Conservation (phyloP, 2,797 vertebrate species). For the Sandelia bainsii region DNA sequence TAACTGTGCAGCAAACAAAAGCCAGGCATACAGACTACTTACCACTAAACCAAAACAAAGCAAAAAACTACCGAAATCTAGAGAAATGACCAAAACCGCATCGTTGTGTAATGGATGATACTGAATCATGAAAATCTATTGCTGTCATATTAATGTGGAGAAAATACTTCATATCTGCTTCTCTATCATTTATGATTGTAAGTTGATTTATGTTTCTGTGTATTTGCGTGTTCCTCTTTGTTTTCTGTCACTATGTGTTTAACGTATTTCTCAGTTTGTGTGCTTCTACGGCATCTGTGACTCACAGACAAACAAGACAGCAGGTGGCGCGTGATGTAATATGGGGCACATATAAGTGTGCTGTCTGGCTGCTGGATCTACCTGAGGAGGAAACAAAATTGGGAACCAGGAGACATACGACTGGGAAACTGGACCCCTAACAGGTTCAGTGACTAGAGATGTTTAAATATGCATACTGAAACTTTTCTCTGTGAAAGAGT, state of each 20-base stretch:
- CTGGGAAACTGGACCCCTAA: neutral
- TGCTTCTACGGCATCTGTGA: slow-evolving; percentile 61
- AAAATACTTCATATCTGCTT: too few species aligned
- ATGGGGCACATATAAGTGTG: slow-evolving; percentile 88
- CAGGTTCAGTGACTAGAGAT: slow-evolving; percentile 20
- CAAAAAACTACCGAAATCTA: too few species aligned
- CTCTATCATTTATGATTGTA: neutral
- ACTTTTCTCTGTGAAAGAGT: slow-evolving; percentile 8
- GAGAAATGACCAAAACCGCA: too few species aligned
- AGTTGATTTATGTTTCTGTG: slow-evolving; percentile 9
- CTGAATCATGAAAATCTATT: too few species aligned
- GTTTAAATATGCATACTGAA: slow-evolving; percentile 43
- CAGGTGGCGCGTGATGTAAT: slow-evolving; percentile 90
- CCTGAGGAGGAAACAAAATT: slow-evolving; percentile 74
- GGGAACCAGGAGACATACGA: slow-evolving; percentile 63
- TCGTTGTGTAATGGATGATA: too few species aligned
- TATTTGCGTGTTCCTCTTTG: slow-evolving; percentile 50
- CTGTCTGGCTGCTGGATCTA: slow-evolving; percentile 46
- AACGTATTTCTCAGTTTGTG: slow-evolving; percentile 53
- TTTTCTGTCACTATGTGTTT: slow-evolving; percentile 63
- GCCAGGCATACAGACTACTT: too few species aligned
- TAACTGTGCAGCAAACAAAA: too few species aligned
- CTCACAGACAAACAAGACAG: slow-evolving; percentile 73
- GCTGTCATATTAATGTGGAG: too few species aligned
- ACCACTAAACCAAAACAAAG: too few species aligned